Base-by-base conservation (phyloP, 2,113 vertebrate species). In the Syngnathoides biaculeatus region DNA sequence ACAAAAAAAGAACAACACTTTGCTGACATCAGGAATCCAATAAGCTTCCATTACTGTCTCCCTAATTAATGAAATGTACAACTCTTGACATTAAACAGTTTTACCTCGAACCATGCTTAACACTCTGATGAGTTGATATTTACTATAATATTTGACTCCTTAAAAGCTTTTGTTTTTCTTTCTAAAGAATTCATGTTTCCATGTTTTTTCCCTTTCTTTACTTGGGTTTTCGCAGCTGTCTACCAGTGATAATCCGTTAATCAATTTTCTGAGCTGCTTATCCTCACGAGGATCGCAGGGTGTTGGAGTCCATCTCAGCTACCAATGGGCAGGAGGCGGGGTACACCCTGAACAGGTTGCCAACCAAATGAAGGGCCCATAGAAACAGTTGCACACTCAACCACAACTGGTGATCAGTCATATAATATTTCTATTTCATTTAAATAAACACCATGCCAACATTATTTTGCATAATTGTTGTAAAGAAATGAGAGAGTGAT, bases 351-450 rank as follows among this genome's bases (percentile, higher is more conserved):
- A n/a, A n/a, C n/a, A n/a, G n/a, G n/a, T n/a, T n/a, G n/a, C n/a
- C n/a, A n/a, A n/a, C n/a, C n/a, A n/a, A n/a, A n/a, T n/a, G n/a
- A n/a, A n/a, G n/a, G n/a, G n/a, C n/a, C n/a, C n/a, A n/a, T n/a
- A n/a, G n/a, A n/a, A n/a, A n/a, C n/a, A n/a, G n/a, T n/a, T n/a
- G n/a, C n/a, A n/a, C n/a, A n/a, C n/a, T n/a, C n/a, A n/a, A n/a
- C n/a, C n/a, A n/a, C n/a, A n/a, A n/a, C n/a, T n/a, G n/a, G n/a
- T 40, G 64, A 72, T 84, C 69, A 72, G 69, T 74, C 73, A 79
- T 55, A 62, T 68, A 67, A 72, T 67, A 59, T 24, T 66, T 26
- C 42, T 8, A 61, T 64, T 73, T 76, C 65, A 38, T 74, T 68
- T 59, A 48, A 53, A 64, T 59, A 48, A 53, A 64, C 47, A 72